phyloP scores from a whole-genome alignment of 1,140 invertebrate genomes.

The Ruditapes philippinarum region DNA sequence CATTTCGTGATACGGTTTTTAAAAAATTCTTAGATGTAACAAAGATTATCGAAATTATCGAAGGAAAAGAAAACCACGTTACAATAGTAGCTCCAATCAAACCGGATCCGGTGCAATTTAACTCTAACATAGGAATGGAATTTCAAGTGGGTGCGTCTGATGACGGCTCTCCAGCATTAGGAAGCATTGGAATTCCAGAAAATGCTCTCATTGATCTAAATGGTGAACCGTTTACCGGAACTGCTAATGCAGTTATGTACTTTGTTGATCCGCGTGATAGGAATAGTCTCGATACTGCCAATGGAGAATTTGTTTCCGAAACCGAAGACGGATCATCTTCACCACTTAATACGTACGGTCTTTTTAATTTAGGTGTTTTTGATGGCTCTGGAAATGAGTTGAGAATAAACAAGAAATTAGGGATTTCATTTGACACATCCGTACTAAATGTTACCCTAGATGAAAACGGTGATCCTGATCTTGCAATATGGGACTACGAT shows the following conservation, averaged over 20 bases:
- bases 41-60: too few species aligned
- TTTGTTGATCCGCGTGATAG: constrained; percentile 36
- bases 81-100: constrained; percentile 35
- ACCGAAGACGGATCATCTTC: neutral
- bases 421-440: neutral
- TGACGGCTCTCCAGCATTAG: neutral
- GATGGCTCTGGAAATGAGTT: neutral
- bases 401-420: neutral
- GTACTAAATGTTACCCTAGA: neutral
- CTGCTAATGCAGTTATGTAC: constrained; percentile 8
- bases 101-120: neutral
- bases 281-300: constrained; percentile 25
- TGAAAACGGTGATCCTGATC: constrained; percentile 27
- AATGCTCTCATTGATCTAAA: constrained; percentile 4
- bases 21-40: too few species aligned
- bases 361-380: neutral
- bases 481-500: constrained; percentile 25
- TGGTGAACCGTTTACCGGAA: constrained; percentile 23
- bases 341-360: constrained; percentile 13
- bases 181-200: neutral
- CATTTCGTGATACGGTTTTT: too few species aligned
- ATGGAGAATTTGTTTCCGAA: constrained; percentile 29
- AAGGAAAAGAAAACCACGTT: too few species aligned
- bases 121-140: neutral
- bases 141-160: neutral